Conservation (phyloP, 2,888 invertebrate genomes). For the Limenitis arthemis region DNA sequence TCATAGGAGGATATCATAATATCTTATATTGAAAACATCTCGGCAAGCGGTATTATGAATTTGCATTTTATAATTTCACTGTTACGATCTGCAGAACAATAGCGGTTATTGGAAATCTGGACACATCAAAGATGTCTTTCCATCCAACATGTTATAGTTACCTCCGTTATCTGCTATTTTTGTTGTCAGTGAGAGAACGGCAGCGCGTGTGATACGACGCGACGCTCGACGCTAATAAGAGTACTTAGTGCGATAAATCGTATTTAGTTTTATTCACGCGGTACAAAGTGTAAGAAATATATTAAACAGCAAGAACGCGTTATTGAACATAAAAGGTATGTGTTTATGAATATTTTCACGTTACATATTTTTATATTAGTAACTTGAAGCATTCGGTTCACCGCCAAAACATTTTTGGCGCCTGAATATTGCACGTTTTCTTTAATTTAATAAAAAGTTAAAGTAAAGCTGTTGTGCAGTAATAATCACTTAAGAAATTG, state of each 20-base stretch:
- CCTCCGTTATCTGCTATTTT: conserved; percentile 48
- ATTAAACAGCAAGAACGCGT: no score
- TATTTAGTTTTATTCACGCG: conserved; percentile 3
- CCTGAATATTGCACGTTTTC: conserved; percentile 15
- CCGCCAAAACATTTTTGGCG: conserved; percentile 47
- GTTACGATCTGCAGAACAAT: conserved; percentile 2
- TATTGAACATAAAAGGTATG: conserved; percentile 7
- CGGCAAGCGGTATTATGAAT: background rate
- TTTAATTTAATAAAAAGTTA: background rate
- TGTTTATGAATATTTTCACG: conserved; percentile 6
- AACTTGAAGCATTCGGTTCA: conserved; percentile 23
- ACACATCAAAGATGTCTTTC: conserved; percentile 21
- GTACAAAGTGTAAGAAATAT: background rate
- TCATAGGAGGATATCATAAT: no score
- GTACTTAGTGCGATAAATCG: no score
- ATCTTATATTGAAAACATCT: no score
- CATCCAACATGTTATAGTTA: conserved; percentile 28
- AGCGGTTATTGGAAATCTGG: conserved; percentile 6
- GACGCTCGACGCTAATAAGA: conserved; percentile 6
- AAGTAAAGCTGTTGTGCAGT: background rate
- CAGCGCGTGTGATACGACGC: conserved; percentile 41
- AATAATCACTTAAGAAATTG: no score
- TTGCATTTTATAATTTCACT: background rate
- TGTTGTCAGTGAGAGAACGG: conserved; percentile 38
- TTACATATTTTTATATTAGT: conserved; percentile 2